Evolutionary conservation across 92 coral and sea anemone species (phyloP).

Genomic region (Parazoanthus swiftii): DNA sequence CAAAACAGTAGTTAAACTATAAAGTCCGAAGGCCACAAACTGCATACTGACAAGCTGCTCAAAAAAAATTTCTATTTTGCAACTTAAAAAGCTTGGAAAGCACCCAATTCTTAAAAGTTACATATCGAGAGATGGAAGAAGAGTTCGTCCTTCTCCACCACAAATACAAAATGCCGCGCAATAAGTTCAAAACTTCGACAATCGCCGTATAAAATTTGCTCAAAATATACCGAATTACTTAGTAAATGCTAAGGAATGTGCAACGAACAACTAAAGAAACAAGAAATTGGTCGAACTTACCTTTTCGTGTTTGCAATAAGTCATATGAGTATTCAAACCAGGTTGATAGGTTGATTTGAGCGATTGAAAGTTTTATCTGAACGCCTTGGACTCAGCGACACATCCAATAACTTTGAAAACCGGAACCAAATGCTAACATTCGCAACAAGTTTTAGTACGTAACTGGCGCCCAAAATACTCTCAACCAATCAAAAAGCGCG

Average conservation of each 20-base stretch:
- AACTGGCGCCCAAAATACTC: background rate
- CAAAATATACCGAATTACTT: background rate
- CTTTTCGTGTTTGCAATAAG: background rate
- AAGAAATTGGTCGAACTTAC: background rate
- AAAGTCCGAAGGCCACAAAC: background rate
- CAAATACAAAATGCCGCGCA: background rate
- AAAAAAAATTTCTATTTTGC: no score
- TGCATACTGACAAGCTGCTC: background rate
- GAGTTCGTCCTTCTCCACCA: background rate
- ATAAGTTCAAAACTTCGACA: background rate
- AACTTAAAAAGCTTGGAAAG: no score
- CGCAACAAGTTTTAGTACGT: background rate
- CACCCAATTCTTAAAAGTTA: background rate
- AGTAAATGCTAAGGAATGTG: background rate
- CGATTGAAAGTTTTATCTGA: background rate
- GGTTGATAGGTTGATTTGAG: no score
- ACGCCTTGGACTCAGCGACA: background rate
- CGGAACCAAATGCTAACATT: no score
- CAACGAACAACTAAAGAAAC: background rate
- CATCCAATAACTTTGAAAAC: background rate
- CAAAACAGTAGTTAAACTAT: background rate
- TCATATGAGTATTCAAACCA: background rate
- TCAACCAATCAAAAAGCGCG: background rate
- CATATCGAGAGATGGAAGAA: background rate
- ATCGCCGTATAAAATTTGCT: background rate